A percentile compares a stretch with the other conserved stretches of the same genome.
phyloP scores from a whole-genome alignment of 2,888 invertebrate species.

The Alitta virens region DNA sequence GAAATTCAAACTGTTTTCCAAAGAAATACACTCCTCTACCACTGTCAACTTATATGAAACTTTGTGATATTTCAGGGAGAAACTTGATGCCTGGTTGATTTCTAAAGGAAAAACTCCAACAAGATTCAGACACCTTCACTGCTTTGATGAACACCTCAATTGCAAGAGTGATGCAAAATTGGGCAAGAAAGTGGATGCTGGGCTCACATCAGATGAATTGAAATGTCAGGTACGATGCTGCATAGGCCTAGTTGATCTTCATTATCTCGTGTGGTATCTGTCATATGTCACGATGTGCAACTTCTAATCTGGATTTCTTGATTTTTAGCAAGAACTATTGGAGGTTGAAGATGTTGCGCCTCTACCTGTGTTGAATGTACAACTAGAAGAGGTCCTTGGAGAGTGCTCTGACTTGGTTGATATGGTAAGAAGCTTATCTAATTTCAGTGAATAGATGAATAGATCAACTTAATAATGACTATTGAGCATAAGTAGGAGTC shows the following conservation, averaged over 20 bases:
- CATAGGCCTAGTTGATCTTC: no score
- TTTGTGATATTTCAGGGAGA: conserved; percentile 29
- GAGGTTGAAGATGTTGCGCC: no score
- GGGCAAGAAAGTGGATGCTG: conserved; percentile 6
- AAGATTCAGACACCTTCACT: conserved; percentile 42
- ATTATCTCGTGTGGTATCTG: no score
- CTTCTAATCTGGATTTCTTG: no score
- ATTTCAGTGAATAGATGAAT: no score
- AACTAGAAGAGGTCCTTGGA: neutral
- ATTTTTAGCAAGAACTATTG: no score
- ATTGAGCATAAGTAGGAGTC: no score
- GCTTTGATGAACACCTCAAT: conserved; percentile 33
- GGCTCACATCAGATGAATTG: conserved; percentile 10
- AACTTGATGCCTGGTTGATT: conserved; percentile 40
- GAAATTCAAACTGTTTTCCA: no score
- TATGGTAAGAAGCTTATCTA: neutral
- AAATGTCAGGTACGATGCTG: conserved; percentile 8
- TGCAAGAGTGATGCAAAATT: conserved; percentile 22
- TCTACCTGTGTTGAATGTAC: neutral
- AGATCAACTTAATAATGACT: no score
- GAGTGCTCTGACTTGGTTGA: neutral
- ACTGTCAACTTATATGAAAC: no score
- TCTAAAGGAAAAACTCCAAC: conserved; percentile 43
- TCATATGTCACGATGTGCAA: no score
- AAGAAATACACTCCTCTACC: no score